Evolutionary conservation across 1,140 invertebrate species (phyloP).

Genomic region (Trachymyrmex septentrionalis): DNA sequence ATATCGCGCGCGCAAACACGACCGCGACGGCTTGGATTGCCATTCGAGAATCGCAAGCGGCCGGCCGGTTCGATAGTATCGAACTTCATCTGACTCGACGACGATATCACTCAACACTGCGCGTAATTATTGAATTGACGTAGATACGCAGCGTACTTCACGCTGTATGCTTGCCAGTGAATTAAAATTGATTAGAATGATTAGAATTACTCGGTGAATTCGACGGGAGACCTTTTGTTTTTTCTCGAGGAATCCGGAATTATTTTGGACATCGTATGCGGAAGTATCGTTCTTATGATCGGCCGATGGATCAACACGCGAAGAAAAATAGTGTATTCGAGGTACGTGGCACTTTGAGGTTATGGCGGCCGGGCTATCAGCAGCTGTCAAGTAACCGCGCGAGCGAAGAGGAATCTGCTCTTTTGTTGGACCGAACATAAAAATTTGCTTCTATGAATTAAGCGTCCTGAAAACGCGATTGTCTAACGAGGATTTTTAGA

Average conservation of each 20-base stretch:
- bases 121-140: no score
- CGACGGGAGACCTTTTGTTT: background rate
- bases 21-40: background rate
- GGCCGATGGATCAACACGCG: conserved; percentile 43
- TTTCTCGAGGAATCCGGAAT: background rate
- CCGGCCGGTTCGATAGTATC: conserved; percentile 34
- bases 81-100: background rate
- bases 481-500: background rate
- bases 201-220: background rate
- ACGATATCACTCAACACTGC: no score
- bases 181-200: no score
- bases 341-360: conserved; percentile 68
- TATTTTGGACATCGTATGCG: background rate
- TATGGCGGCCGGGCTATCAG: conserved; percentile 44
- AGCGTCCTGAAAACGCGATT: no score
- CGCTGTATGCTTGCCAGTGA: background rate
- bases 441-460: background rate
- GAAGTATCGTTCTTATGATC: conserved; percentile 7
- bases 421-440: background rate
- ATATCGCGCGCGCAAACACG: background rate
- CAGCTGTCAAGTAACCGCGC: no score
- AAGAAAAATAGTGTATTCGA: background rate
- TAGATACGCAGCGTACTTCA: background rate
- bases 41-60: conserved; percentile 29
- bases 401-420: background rate